Evolutionary conservation across 2,888 invertebrate species (phyloP), one percentile per base, ranked within the genome.

Genomic region (Panopea generosa): DNA sequence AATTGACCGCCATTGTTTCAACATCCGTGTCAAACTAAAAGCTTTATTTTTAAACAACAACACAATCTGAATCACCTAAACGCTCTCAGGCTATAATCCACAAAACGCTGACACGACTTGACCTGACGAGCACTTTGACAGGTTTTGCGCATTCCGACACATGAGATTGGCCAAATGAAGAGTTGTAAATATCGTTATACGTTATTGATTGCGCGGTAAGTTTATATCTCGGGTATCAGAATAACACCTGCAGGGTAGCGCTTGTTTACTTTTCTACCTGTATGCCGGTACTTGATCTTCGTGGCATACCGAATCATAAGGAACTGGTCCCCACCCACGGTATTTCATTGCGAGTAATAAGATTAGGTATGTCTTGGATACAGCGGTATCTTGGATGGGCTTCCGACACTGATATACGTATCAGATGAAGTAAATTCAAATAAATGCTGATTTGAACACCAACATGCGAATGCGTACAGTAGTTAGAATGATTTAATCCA

Each of bases 31-130:
- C 50, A 20, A 33, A 33, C 11, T 11, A n/a, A 33, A 33, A 33
- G 33, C 33, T 33, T 33, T 33, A 33, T 33, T 33, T 33, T 45
- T 9, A 20, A 45, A 45, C 16, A 45, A 45, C 45, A 45, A 45
- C 20, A 45, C 45, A 45, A 33, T 47, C 61, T 18, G 49, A n/a
- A 18, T 61, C 49, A 49, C n/a, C 61, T 29, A 29, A 20, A 33
- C 49, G 49, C 49, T 61, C 62, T 70, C 43, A 63, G 56, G 49
- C 33, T 57, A 26, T 72, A 61, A 72, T 72, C 66, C 72, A 66
- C 59, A 72, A 72, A 67, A 49, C 67, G 61, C 45, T 73, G 73
- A 73, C 73, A 73, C 73, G 73, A 67, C 73, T 73, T 73, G 73
- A 73, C 73, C 73, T 63, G 55, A 67, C 47, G 52, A 62, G 62